Evolutionary conservation across 2,113 vertebrate genomes (phyloP), one percentile per base, ranked within the genome.

Genomic region (Tachysurus fulvidraco): DNA sequence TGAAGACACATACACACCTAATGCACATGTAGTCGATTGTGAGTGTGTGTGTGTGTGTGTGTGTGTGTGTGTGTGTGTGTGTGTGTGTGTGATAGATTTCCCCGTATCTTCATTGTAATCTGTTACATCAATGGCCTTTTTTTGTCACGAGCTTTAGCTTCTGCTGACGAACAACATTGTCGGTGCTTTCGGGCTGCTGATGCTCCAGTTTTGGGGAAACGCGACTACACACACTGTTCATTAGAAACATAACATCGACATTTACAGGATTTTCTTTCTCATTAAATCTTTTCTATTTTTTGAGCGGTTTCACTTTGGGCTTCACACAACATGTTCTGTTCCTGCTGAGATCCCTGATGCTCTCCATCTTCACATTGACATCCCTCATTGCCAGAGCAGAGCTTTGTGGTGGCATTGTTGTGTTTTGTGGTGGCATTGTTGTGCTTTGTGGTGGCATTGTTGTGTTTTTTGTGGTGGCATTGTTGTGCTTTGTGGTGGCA

Each of bases 131-230:
- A 36, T 87, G 81, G 46, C 44, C 30, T 76, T 87, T 82, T 83
- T 86, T 60, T 83, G 81, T 50, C 55, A 46, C 10, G 14, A 81
- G 83, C 90, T 88, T 81, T 85, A 54, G 46, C 16, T 88, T 87
- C 64, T 89, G 89, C 90, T 91, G 90, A 90, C 77, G 44, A 44
- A 77, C 67, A 60, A 41, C 74, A 46, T 21, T 64, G 64, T 76
- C 55, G 36, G 67, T 28, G 81, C 84, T 85, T 87, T 88, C 78
- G 28, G 79, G 28, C 30, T 62, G 74, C 28, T 62, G 30, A 46
- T 44, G 16, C n/a, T n/a, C 36, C 73, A 71, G 77, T 88, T 77
- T 81, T 46, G 67, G 67, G 28, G 25, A 19, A 36, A 83, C 41
- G 83, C 78, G 59, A 46, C 46, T 83, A 55, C 4, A 36, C n/a